Conservation (phyloP, 1,140 invertebrate genomes). For the Diprion similis region DNA sequence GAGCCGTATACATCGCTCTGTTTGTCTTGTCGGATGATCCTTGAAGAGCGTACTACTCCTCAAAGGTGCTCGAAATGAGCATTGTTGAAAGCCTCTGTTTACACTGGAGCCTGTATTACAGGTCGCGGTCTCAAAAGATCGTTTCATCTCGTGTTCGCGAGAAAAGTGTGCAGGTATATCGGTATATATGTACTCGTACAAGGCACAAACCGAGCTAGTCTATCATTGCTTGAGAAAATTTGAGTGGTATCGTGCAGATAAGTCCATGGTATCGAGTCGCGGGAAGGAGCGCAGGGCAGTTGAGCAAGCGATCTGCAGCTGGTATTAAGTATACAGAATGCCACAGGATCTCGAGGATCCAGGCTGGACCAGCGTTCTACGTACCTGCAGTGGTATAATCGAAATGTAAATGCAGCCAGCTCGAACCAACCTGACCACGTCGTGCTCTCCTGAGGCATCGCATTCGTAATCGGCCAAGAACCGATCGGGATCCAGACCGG, state of each 20-base stretch:
- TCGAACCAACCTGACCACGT: not conserved
- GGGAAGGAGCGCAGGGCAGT: not conserved
- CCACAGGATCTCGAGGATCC: not conserved
- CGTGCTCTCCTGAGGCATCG: not conserved
- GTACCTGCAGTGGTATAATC: not conserved
- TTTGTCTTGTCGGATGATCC: not conserved
- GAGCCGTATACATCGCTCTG: not conserved
- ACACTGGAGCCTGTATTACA: no score
- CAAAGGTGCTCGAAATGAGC: not conserved
- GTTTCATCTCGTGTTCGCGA: not conserved
- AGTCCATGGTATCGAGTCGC: not conserved
- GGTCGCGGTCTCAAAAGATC: not conserved
- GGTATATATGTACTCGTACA: not conserved
- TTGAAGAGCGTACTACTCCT: not conserved
- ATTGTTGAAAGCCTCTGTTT: not conserved
- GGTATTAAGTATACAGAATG: slow-evolving; percentile 2
- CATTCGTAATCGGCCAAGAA: slow-evolving; percentile 1
- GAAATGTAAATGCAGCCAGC: not conserved
- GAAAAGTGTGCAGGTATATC: not conserved
- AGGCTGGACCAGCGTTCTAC: not conserved
- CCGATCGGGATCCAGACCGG: not conserved
- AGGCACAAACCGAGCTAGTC: not conserved
- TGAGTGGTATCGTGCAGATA: not conserved
- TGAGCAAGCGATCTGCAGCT: not conserved
- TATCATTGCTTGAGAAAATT: slow-evolving; percentile 1